Evolutionary conservation across 1,140 invertebrate genomes (phyloP).

Genomic region (Periplaneta americana): DNA sequence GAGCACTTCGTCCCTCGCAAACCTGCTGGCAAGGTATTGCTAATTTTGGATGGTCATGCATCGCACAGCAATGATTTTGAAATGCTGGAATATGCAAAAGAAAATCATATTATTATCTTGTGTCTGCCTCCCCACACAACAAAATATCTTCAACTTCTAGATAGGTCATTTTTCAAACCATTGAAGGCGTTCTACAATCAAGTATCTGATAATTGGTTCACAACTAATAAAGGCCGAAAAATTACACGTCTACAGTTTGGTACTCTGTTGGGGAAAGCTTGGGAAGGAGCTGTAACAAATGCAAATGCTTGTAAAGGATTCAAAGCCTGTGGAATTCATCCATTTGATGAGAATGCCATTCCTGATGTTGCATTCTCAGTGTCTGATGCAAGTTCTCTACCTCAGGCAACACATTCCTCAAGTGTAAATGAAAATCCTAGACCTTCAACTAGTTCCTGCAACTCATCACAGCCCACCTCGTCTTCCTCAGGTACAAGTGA

Average conservation of each 20-base stretch:
- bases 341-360: too few relatives aligned
- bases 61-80: conserved; percentile 24
- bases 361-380: too few relatives aligned
- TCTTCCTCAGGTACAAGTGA: too few relatives aligned
- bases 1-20: conserved; percentile 21
- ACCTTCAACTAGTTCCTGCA: too few relatives aligned
- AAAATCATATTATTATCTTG: conserved; percentile 28
- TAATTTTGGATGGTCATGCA: conserved; percentile 25
- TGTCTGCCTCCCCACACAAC: conserved; percentile 30
- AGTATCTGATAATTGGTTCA: conserved; percentile 37
- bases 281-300: too few relatives aligned
- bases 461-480: too few relatives aligned
- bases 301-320: too few relatives aligned
- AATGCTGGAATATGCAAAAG: conserved; percentile 24
- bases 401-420: too few relatives aligned
- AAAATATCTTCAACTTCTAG: conserved; percentile 29
- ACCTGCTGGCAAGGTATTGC: conserved; percentile 22
- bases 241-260: background rate
- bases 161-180: conserved; percentile 28
- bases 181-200: conserved; percentile 27
- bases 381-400: too few relatives aligned
- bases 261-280: too few relatives aligned
- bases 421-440: too few relatives aligned
- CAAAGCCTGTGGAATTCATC: too few relatives aligned
- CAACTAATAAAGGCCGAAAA: conserved; percentile 26